Conservation (phyloP, 2,113 vertebrate genomes). For the Callipepla californica region DNA sequence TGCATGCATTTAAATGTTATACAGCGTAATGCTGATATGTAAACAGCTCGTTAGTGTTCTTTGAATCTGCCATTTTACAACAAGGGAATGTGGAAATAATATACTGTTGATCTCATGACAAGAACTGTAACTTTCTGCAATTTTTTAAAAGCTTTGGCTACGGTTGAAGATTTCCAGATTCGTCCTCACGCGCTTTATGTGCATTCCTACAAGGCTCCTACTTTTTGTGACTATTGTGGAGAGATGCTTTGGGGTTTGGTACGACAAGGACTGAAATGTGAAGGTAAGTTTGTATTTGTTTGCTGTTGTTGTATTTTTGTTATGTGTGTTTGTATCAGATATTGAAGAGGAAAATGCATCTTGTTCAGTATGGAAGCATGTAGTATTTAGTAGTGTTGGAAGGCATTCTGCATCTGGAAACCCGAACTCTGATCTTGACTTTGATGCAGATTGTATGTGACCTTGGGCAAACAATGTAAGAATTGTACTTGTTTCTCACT, state of each 20-base stretch:
- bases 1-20: neutral
- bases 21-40: neutral
- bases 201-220: conserved; percentile 98
- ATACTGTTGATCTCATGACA: neutral
- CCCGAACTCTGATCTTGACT: neutral
- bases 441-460: neutral
- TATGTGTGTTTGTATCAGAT: neutral
- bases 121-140: conserved; percentile 31
- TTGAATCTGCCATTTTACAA: neutral
- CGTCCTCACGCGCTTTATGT: conserved; percentile 97
- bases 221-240: conserved; percentile 99
- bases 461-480: neutral
- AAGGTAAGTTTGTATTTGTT: conserved; percentile 82
- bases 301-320: neutral
- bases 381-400: neutral
- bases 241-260: conserved; percentile 99
- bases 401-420: neutral
- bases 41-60: neutral
- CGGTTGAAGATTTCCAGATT: conserved; percentile 99
- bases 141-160: conserved; percentile 89
- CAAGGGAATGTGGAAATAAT: no score
- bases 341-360: neutral
- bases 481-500: neutral
- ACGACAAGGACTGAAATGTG: conserved; percentile 98
- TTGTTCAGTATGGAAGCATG: neutral